Base-by-base conservation (phyloP, 2,113 vertebrate genomes). In the Merops nubicus region DNA sequence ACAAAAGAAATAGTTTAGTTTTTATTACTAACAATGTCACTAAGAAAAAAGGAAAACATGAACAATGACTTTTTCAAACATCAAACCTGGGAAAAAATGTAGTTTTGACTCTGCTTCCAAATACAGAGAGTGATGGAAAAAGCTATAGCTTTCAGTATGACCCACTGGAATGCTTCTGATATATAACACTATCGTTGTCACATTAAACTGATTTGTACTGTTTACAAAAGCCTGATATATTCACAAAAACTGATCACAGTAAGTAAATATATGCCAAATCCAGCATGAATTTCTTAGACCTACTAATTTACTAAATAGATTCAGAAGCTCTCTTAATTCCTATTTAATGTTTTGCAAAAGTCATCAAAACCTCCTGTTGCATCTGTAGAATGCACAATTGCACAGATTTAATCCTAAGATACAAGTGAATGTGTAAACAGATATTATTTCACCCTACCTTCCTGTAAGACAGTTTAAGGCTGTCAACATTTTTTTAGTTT, bases 311-410 rank as follows among this genome's bases (percentile, higher is more conserved):
- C 50, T 95, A 80, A 94, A 48, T 84, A 84, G 77, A 29, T 94
- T 94, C 97, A 87, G 73, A 97, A 92, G 19, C 45, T 68, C 91
- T 97, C 89, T 70, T 97, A 96, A 96, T 95, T 97, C 76, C 42
- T 95, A 82, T 62, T 91, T 96, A 95, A 91, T 91, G 67, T 90
- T 96, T 97, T 92, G 26, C 62, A 94, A 72, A 91, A 94, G 68
- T 96, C 79, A 95, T 97, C 81, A 96, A 95, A 96, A 86, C 21
- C 50, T 95, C 62, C 28, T 91, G 63, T 88, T 93, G 59, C 20
- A 89, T 80, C 64, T 95, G 34, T 57, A 57, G 13, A 94, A 31
- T 5, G 4, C 18, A 59, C 50, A 67, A 93, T 8, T 73, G 33
- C 63, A 56, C 45, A 91, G 59, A 70, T 83, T 91, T 54, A 67